phyloP scores from a whole-genome alignment of 2,888 invertebrate genomes.

The Mechanitis messenoides region DNA sequence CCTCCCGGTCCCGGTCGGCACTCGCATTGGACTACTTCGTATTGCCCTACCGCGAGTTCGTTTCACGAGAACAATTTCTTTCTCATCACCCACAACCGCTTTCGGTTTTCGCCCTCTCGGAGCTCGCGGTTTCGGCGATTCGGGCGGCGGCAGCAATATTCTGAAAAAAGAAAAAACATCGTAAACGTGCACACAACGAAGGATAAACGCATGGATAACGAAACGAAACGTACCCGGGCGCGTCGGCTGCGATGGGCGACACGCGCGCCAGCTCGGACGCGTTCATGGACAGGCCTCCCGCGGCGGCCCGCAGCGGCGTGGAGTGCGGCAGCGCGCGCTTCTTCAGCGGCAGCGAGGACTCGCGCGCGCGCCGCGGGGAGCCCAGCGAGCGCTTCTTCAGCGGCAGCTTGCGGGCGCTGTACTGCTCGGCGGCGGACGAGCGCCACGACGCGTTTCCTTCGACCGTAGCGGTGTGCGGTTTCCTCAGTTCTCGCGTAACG shows the following conservation, averaged over 20 bases:
- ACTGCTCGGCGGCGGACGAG: conserved; percentile 40
- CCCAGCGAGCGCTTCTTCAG: conserved; percentile 56
- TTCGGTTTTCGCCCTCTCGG: conserved; percentile 11
- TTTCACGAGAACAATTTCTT: not conserved
- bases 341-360: conserved; percentile 45
- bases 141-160: conserved; percentile 11
- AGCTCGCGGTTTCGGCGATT: conserved; percentile 16
- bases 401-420: conserved; percentile 47
- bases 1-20: not conserved
- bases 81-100: conserved; percentile 4
- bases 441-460: conserved; percentile 43
- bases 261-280: conserved; percentile 47
- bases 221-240: not conserved
- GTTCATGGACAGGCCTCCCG: conserved; percentile 32
- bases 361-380: conserved; percentile 1
- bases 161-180: conserved; percentile 19
- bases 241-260: conserved; percentile 48
- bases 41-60: conserved; percentile 12
- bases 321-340: conserved; percentile 53
- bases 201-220: not conserved
- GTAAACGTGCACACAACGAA: conserved; percentile 15
- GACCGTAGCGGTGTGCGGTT: conserved; percentile 46
- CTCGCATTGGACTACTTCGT: not conserved
- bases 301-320: conserved; percentile 52
- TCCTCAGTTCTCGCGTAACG: conserved; percentile 42